phyloP scores from a whole-genome alignment of 2,797 vertebrate genomes.

The Allobates femoralis region DNA sequence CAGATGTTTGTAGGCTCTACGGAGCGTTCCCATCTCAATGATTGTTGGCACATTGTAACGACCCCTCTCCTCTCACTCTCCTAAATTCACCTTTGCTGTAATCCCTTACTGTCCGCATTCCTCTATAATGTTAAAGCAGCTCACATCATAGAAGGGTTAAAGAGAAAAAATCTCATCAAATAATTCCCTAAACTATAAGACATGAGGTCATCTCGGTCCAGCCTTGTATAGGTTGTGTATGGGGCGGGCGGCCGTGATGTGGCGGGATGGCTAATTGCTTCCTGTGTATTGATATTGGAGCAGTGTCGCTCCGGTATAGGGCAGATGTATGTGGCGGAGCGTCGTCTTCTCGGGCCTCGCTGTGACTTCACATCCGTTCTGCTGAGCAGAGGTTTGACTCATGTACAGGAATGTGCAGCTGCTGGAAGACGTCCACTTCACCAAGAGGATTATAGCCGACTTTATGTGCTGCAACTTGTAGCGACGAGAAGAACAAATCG shows the following conservation, averaged over 20 bases:
- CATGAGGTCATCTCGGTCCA: background rate
- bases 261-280: background rate
- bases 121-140: too few relatives aligned
- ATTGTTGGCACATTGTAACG: background rate
- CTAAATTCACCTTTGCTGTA: too few relatives aligned
- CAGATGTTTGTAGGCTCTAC: too few relatives aligned
- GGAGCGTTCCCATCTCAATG: too few relatives aligned
- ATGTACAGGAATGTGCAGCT: conserved; percentile 19
- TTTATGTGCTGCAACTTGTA: background rate
- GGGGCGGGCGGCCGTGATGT: background rate
- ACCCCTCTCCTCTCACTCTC: background rate
- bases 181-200: background rate
- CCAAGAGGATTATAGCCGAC: background rate
- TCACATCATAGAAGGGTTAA: background rate
- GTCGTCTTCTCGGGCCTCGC: background rate
- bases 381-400: background rate
- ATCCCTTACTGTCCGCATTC: background rate
- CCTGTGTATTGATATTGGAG: background rate
- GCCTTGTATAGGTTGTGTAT: too few relatives aligned
- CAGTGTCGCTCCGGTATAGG: background rate
- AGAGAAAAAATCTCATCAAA: background rate
- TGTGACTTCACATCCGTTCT: too few relatives aligned
- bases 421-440: background rate
- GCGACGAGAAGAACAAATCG: background rate
- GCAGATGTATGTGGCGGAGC: background rate